Conservation (phyloP, 2,888 invertebrate genomes). For the Periphyllus acericola region DNA sequence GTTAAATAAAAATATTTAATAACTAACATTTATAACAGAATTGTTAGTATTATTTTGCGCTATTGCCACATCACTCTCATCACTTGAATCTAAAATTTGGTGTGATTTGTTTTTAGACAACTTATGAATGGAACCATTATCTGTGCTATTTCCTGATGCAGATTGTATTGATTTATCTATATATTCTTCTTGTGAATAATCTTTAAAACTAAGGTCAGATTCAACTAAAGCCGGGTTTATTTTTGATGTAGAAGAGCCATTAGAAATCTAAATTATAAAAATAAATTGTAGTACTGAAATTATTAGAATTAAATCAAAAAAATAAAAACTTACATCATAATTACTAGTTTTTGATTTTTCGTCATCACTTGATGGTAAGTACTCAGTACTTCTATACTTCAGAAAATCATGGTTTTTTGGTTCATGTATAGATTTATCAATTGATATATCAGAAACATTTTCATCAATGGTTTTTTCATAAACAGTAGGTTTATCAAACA, state of each 20-base stretch:
- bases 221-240: background rate
- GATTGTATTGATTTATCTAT: background rate
- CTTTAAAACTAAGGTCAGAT: background rate
- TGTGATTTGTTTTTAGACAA: background rate
- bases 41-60: background rate
- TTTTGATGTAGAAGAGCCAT: background rate
- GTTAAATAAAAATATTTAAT: background rate
- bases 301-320: background rate
- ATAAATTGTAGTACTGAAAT: background rate
- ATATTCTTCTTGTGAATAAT: constrained; percentile 2
- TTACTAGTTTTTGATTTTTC: background rate
- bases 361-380: constrained; percentile 20
- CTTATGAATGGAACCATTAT: constrained; percentile 21
- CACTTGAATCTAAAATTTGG: constrained; percentile 32
- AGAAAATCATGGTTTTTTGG: background rate
- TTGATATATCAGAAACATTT: background rate
- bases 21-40: constrained; percentile 5
- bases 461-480: background rate
- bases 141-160: background rate
- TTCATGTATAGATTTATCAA: background rate
- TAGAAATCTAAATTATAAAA: constrained; percentile 23
- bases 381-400: constrained; percentile 23
- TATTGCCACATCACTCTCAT: background rate
- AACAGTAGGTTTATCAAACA: background rate
- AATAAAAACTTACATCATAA: constrained; percentile 18